Base-by-base conservation (phyloP, 35 echinoderm and acorn worm genomes). In the Eucidaris tribuloides region DNA sequence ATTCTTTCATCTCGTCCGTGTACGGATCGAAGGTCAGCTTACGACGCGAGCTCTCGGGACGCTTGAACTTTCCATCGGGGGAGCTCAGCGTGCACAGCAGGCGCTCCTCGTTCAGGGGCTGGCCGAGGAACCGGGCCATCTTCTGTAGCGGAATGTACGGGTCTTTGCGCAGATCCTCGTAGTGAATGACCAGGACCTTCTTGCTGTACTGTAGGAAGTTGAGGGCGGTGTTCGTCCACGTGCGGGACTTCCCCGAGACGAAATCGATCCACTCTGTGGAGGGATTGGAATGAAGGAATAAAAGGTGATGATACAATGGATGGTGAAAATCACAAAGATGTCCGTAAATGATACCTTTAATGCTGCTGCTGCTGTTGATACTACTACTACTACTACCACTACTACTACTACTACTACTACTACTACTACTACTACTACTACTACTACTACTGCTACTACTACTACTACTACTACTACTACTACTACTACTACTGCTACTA, bases 261-360 rank as follows among this genome's bases (percentile, higher is more conserved):
- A 99, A 99, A 81, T 93, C 91, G 7, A 81, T 93, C 96, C 96
- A 99, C 86, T 99, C 96, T 99, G 87, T 17, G 55, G 54, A 68
- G 35, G 36, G 66, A 90, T n/a, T n/a, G n/a, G n/a, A n/a, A n/a
- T n/a, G n/a, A n/a, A n/a, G n/a, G n/a, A n/a, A n/a, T n/a, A n/a
- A n/a, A n/a, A n/a, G n/a, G n/a, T n/a, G n/a, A n/a, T n/a, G n/a
- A n/a, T n/a, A n/a, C n/a, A n/a, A n/a, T n/a, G n/a, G n/a, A n/a
- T n/a, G n/a, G n/a, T n/a, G n/a, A n/a, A n/a, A n/a, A n/a, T n/a
- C n/a, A n/a, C n/a, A n/a, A n/a, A n/a, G n/a, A n/a, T n/a, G n/a
- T n/a, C n/a, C n/a, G n/a, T n/a, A n/a, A n/a, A n/a, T n/a, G n/a
- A n/a, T n/a, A n/a, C n/a, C n/a, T n/a, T n/a, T n/a, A n/a, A n/a